Base-by-base conservation (phyloP, 2,113 vertebrate species). In the Toxotes chatareus region DNA sequence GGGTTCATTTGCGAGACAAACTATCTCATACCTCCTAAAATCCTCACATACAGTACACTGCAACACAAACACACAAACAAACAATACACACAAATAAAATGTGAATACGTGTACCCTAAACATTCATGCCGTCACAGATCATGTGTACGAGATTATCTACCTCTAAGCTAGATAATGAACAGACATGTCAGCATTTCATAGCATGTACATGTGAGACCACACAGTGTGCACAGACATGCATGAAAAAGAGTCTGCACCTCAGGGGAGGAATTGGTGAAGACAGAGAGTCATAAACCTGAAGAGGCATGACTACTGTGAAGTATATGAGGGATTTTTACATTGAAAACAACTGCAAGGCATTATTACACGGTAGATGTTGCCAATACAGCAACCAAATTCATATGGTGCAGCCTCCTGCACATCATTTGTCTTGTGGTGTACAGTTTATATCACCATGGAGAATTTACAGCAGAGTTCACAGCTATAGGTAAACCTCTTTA, bases 211-310 rank as follows among this genome's bases (percentile, higher is more conserved):
- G 27, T 27, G 70, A 69, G 67, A 69, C 61, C 55, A 67, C 83
- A 80, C 63, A 71, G 4, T 82, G 68, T 64, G 78, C 55, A 65
- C 40, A 55, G 49, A 42, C 66, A 83, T 59, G 56, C 57, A 61
- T 77, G n/a, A 75, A 87, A 82, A 65, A 21, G n/a, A 68, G 21
- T 59, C 63, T 27, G 68, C 61, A 65, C 61, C 90, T 79, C 74
- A 3, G 21, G 80, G 80, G 80, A 91, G 46, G 63, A 83, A 86
- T 90, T 61, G 57, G 12, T 16, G 66, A 80, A 76, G 85, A 76
- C 68, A 71, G 76, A 27, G 21, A 59, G 66, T 64, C 66, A 84
- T 89, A 90, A 86, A 90, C 82, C 55, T 38, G 76, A 86, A 86
- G 76, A 91, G 79, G 38, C 59, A 91, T 80, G 73, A 68, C 73